Evolutionary conservation across 30 jellyfish, hydroid and myxozoan genomes (phyloP), one percentile per base, ranked within the genome.

Genomic region (Aurelia coerulea): DNA sequence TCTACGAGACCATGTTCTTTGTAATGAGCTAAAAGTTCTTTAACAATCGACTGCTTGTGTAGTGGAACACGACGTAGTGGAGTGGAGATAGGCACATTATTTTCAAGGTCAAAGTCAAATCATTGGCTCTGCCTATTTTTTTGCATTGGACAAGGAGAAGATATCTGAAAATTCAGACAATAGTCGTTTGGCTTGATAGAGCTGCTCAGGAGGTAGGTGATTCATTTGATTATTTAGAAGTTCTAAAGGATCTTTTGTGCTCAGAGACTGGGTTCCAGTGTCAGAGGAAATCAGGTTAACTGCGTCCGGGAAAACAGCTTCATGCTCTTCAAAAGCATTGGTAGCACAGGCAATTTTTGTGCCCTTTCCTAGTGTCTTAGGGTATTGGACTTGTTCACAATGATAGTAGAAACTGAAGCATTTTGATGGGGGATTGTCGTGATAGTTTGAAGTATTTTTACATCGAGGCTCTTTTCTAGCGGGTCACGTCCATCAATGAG

Each of bases 401-500:
- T 37, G 49, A 4, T 60, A 51, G 87, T 76, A 29, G 87, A 37
- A 76, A 76, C 60, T 18, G 76, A 35, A 53, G 73, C 75, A 23
- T 56, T 56, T 62, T 76, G 87, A 15, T 76, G 76, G 60, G 87
- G 14, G 14, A 76, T 76, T 16, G 75, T 54, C 19, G 0, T 16
- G 32, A 76, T 53, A 54, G 52, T 29, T 34, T 65, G 87, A 54
- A 76, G 46, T 12, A 76, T 60, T 60, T 76, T 76, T 15, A 76
- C 87, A 41, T 35, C 76, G 15, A 76, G 76, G 0, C 87, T 56
- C 76, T 76, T 60, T 59, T 76, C 87, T n/a, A 76, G 60, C 15
- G 76, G 87, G 0, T 17, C 87, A 76, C 54, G 87, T 76, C 87
- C 87, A 76, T 76, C 87, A 76, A 76, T 58, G 2, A 76, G 73